Conservation (phyloP, 1,140 invertebrate species). For the Caenorhabditis inopinata region DNA sequence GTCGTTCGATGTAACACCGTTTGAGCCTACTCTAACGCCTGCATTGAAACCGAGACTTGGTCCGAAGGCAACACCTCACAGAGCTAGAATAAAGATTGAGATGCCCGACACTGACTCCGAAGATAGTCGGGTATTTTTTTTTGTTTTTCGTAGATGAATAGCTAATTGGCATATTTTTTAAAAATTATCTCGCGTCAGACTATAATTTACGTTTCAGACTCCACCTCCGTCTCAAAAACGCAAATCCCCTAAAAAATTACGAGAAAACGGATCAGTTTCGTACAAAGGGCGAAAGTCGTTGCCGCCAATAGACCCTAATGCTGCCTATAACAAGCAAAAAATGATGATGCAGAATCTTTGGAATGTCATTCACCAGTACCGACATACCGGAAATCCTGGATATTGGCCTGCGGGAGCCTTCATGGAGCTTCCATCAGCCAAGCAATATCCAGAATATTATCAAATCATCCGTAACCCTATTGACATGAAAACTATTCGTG, state of each 20-base stretch:
- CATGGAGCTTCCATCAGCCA: slow-evolving; percentile 92
- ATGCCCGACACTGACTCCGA: slow-evolving; percentile 19
- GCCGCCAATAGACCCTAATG: not conserved
- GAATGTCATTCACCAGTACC: not conserved
- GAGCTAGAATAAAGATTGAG: not conserved
- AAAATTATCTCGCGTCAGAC: too few relatives aligned
- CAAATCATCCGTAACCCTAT: slow-evolving; percentile 95
- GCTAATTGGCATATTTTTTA: too few relatives aligned
- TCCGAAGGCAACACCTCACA: not conserved
- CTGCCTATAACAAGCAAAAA: not conserved
- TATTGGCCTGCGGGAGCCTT: slow-evolving; percentile 85
- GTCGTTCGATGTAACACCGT: not conserved
- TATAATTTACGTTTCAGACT: not conserved
- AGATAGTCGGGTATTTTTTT: not conserved
- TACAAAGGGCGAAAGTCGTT: not conserved
- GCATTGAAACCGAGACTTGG: not conserved
- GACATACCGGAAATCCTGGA: slow-evolving; percentile 67
- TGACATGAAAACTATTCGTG: slow-evolving; percentile 89
- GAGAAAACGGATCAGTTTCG: not conserved
- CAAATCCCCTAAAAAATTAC: slow-evolving; percentile 5
- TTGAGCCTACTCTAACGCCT: not conserved
- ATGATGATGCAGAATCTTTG: not conserved
- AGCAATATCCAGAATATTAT: slow-evolving; percentile 91
- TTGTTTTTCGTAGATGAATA: not conserved
- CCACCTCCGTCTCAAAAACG: slow-evolving; percentile 23